These are phyloP conservation scores for Hycleus cichorii DNA, from an alignment of 1,140 invertebrate genomes.

Conservation along the genomic window DNA sequence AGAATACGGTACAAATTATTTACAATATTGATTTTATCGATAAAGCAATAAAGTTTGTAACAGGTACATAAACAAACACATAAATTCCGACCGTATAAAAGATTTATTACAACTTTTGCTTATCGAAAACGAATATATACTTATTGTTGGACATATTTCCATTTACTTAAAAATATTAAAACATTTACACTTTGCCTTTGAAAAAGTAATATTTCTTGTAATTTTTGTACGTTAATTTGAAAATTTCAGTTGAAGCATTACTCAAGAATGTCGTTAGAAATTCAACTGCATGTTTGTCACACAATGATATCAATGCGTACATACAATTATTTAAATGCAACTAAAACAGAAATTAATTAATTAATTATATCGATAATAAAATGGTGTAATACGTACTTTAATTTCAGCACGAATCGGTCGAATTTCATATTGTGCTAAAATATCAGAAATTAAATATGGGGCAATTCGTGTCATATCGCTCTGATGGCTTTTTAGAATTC, in stretches of 20 bases:
- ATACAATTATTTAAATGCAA: constrained; percentile 35
- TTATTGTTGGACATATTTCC: background rate
- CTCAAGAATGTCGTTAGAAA: constrained; percentile 31
- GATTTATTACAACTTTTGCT: too few species aligned
- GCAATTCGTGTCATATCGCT: constrained; percentile 33
- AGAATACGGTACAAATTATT: too few species aligned
- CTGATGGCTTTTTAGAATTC: constrained; percentile 24
- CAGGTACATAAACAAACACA: too few species aligned
- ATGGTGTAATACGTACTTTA: constrained; percentile 25
- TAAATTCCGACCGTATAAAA: too few species aligned
- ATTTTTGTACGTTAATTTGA: constrained; percentile 34
- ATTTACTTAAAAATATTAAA: background rate
- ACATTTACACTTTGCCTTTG: constrained; percentile 37
- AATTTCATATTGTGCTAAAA: constrained; percentile 32
- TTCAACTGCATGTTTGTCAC: constrained; percentile 35
- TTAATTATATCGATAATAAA: constrained; percentile 3
- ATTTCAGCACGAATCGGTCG: constrained; percentile 29
- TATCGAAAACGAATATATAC: background rate
- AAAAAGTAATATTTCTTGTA: constrained; percentile 40
- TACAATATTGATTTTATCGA: too few species aligned
- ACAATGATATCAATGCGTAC: constrained; percentile 30
- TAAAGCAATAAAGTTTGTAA: too few species aligned
- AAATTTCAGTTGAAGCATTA: constrained; percentile 35
- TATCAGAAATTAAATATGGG: constrained; percentile 34
- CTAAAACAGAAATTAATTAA: constrained; percentile 24